Base-by-base conservation (phyloP, 2,113 vertebrate genomes). In the Lanius collurio region DNA sequence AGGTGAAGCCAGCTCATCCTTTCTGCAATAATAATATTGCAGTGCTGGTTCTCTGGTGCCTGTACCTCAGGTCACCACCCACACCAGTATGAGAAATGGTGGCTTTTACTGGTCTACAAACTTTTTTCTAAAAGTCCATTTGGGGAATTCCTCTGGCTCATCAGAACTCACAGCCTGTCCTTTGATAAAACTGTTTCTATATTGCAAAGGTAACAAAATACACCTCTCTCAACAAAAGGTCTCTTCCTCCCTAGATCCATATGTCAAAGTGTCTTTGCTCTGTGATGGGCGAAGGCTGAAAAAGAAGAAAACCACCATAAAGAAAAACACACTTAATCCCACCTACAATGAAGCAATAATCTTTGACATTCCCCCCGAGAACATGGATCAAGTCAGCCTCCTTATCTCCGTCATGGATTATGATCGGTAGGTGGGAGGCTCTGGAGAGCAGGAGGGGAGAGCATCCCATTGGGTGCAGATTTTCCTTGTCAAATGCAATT, bases 391-490 rank as follows among this genome's bases (percentile, higher is more conserved):
- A 97, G 99, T 99, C 98, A 99, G 98, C 95, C 98, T 99, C 86
- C 99, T 99, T 97, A 99, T 99, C 98, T 99, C 99, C 0, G 99
- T 99, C 92, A 99, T 99, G 99, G 99, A 99, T 97, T 99, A 99
- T 6, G 99, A 99, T 41, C 94, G 99, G 99, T 99, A 98, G 73
- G 98, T 96, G 39, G 39, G n/a, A 70, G 71, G n/a, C 57, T 82
- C 87, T 46, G 39, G 49, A 18, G 75, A 50, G 70, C 33, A 11
- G 85, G 27, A 14, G 24, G 87, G 90, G 33, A 74, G 35, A 90
- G 41, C n/a, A 20, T 60, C 81, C 63, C 3, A 0, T 31, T 39
- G 70, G 81, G 59, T 22, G 52, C 44, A 42, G 69, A 23, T 74
- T 87, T 95, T 78, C 71, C 71, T 49, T 31, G 57, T 77, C 59